Percentiles rank a stretch among this genome's conserved stretches.
phyloP scores from a whole-genome alignment of 2,888 invertebrate genomes.

The Ellobium chinense region DNA sequence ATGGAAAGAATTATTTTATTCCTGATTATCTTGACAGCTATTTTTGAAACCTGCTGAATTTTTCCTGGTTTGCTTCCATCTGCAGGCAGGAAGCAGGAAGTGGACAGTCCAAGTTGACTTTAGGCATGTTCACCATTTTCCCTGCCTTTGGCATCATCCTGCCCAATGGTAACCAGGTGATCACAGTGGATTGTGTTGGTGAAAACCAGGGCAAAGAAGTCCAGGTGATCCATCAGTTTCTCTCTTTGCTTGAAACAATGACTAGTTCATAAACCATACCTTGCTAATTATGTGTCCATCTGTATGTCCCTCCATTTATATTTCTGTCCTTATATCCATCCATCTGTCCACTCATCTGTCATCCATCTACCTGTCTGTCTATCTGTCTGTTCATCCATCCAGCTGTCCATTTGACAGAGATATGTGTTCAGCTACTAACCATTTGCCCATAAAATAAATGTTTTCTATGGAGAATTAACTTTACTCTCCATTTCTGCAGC shows the following conservation, averaged over 20 bases:
- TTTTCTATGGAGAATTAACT: too few relatives aligned
- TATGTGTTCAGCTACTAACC: too few relatives aligned
- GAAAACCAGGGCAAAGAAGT: conserved; percentile 75
- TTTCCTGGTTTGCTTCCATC: neutral
- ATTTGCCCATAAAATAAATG: too few relatives aligned
- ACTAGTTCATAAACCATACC: neutral
- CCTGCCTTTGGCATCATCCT: conserved; percentile 77
- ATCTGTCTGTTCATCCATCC: too few relatives aligned
- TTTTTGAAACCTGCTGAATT: neutral
- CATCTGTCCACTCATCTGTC: too few relatives aligned
- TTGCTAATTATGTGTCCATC: neutral
- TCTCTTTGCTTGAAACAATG: neutral
- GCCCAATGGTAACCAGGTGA: conserved; percentile 72
- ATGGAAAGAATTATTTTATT: neutral
- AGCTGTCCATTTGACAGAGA: too few relatives aligned
- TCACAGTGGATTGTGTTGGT: conserved; percentile 78
- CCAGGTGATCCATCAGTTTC: conserved; percentile 75
- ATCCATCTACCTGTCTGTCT: too few relatives aligned
- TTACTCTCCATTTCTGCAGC: too few relatives aligned
- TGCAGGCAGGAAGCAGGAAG: conserved; percentile 72
- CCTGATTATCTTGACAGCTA: neutral
- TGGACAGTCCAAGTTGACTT: conserved; percentile 74
- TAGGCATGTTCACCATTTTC: conserved; percentile 77
- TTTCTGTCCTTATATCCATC: too few relatives aligned
- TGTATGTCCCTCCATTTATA: too few relatives aligned